Evolutionary conservation across 2,113 vertebrate genomes (phyloP).

Genomic region (Poecile atricapillus): DNA sequence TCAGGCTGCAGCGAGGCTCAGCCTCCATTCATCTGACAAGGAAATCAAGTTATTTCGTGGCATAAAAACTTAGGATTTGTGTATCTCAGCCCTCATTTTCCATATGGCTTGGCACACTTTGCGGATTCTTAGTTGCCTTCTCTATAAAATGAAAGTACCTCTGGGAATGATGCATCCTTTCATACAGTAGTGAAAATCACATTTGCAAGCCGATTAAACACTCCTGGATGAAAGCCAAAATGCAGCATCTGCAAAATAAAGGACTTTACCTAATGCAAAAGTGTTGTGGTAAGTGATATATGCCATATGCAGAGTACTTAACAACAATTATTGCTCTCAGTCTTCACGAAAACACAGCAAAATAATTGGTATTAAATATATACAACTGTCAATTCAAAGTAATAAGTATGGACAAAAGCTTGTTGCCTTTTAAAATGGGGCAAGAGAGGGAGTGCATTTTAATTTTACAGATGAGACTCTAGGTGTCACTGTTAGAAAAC

Average conservation of each 20-base stretch:
- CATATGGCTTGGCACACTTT: background rate
- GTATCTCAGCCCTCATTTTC: background rate
- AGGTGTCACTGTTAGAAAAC: conserved; percentile 63
- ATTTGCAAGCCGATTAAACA: background rate
- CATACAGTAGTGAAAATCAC: background rate
- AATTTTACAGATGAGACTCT: conserved; percentile 40
- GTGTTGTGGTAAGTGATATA: background rate
- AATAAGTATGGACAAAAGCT: background rate
- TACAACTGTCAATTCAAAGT: background rate
- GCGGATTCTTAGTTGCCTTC: accelerated
- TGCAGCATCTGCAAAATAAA: background rate
- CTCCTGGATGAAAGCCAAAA: background rate
- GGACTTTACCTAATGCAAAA: background rate
- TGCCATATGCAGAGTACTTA: background rate
- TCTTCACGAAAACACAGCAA: background rate
- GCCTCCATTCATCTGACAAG: background rate
- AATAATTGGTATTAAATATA: background rate
- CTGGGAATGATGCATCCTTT: background rate
- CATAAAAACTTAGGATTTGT: background rate
- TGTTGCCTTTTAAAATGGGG: background rate
- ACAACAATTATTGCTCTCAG: background rate
- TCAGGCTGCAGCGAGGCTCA: background rate
- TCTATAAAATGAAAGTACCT: background rate
- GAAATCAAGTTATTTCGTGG: background rate
- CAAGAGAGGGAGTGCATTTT: background rate